Conservation (phyloP, 2,888 invertebrate genomes). For the Orthonevra nobilis region DNA sequence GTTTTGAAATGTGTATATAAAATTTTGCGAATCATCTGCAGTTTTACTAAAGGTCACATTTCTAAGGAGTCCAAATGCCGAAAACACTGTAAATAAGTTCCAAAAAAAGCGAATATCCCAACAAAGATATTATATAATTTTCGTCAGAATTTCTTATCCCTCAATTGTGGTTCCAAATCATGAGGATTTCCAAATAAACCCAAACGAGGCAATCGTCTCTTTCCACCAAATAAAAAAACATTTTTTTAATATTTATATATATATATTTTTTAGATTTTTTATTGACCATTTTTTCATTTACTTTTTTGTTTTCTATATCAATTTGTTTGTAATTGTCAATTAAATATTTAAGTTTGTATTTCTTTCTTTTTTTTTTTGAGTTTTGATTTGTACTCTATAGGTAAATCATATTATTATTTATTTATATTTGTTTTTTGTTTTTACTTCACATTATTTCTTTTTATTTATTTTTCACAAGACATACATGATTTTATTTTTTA, state of each 20-base stretch:
- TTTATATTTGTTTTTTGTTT: slow-evolving; percentile 29
- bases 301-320: slow-evolving; percentile 41
- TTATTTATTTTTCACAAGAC: slow-evolving; percentile 53
- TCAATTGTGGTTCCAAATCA: too few species aligned
- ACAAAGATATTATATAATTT: too few species aligned
- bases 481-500: slow-evolving; percentile 33
- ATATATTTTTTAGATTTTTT: slow-evolving; percentile 62
- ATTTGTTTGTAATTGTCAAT: slow-evolving; percentile 48
- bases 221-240: neutral
- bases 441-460: slow-evolving; percentile 22
- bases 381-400: slow-evolving; percentile 71
- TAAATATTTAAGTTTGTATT: slow-evolving; percentile 66
- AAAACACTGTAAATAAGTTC: too few species aligned
- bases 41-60: too few species aligned
- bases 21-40: too few species aligned
- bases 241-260: slow-evolving; percentile 24
- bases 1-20: too few species aligned
- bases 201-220: too few species aligned
- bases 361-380: slow-evolving; percentile 40
- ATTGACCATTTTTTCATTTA: slow-evolving; percentile 59
- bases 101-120: too few species aligned
- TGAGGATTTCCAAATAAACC: too few species aligned
- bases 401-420: slow-evolving; percentile 66
- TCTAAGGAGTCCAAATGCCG: too few species aligned
- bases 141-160: too few species aligned